Percentiles rank a stretch among this genome's conserved stretches.
phyloP scores from a whole-genome alignment of 2,113 vertebrate species.

The Phoenicopterus ruber region DNA sequence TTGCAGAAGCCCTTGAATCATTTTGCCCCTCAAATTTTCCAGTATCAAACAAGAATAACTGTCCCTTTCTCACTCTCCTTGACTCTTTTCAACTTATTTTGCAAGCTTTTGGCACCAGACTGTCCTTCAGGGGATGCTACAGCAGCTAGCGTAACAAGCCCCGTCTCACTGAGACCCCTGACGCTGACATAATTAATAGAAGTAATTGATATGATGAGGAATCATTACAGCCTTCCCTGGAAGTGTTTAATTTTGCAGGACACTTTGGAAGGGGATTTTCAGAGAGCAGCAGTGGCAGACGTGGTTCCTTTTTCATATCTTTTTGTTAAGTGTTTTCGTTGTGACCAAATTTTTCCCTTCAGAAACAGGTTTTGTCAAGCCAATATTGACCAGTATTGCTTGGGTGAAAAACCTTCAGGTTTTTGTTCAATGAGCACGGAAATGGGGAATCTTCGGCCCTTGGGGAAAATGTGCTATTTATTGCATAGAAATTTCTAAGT shows the following conservation, averaged over 20 bases:
- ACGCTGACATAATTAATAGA: not conserved
- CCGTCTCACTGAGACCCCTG: not conserved
- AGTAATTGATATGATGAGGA: not conserved
- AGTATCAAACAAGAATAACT: not conserved
- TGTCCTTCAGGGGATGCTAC: not conserved
- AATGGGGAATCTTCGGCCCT: not conserved
- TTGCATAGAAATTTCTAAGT: not conserved
- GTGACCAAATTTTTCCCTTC: not conserved
- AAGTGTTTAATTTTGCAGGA: not conserved
- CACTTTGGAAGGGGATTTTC: not conserved
- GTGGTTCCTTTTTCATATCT: not conserved
- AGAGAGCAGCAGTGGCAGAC: too few relatives aligned
- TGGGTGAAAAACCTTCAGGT: not conserved
- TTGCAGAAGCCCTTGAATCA: not conserved
- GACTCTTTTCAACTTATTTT: not conserved
- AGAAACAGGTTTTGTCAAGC: not conserved
- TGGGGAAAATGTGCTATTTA: not conserved
- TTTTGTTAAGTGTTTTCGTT: not conserved
- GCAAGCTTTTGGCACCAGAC: not conserved
- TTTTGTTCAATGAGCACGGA: not conserved
- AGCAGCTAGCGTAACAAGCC: not conserved
- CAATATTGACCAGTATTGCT: not conserved
- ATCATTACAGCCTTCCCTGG: not conserved
- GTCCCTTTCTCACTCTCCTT: not conserved
- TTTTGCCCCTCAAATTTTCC: not conserved